Evolutionary conservation across 2,888 invertebrate genomes (phyloP).

Genomic region (Tuta absoluta): DNA sequence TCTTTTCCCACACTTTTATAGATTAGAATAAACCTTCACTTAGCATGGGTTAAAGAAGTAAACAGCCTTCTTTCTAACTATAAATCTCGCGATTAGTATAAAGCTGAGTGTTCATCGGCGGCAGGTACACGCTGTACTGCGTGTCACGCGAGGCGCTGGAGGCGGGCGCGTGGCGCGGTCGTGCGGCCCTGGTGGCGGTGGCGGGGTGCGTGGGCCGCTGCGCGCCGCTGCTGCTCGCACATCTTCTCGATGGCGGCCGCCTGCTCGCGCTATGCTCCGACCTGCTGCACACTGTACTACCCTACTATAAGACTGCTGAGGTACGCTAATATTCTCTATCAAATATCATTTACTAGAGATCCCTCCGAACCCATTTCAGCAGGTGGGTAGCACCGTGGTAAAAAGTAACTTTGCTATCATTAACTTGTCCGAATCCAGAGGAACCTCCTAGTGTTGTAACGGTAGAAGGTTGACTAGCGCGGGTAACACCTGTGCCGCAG

Average conservation of each 20-base stretch:
- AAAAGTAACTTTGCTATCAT: no score
- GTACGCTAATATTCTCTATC: constrained; percentile 65
- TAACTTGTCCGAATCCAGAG: no score
- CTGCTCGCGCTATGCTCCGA: constrained; percentile 91
- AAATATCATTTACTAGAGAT: no score
- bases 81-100: background rate
- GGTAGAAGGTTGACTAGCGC: no score
- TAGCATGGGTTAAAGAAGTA: no score
- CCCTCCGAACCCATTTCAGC: no score
- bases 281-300: constrained; percentile 87
- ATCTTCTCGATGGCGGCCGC: constrained; percentile 87
- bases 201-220: constrained; percentile 87
- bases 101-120: background rate
- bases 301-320: constrained; percentile 92
- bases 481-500: no score
- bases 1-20: no score
- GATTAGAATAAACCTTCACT: no score
- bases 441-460: no score
- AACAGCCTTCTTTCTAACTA: no score
- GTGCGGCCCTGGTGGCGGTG: constrained; percentile 87
- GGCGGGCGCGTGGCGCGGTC: constrained; percentile 82
- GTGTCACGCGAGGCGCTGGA: constrained; percentile 69
- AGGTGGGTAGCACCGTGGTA: no score
- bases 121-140: constrained; percentile 84
- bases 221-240: constrained; percentile 85